Conservation (phyloP, 2,888 invertebrate species). For the Tenthredo distinguenda region DNA sequence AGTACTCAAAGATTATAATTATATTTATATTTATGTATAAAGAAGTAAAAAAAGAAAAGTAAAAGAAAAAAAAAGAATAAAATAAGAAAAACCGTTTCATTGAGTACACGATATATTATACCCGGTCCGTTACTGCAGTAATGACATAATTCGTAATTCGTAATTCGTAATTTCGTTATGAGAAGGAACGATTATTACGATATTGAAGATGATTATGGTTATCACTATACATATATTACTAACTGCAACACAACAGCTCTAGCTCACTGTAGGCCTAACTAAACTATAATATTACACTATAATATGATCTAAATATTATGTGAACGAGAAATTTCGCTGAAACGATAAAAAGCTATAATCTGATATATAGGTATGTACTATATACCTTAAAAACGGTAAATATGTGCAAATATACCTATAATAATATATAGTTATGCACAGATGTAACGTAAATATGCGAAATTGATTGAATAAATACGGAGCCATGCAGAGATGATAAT, state of each 20-base stretch:
- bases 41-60: neutral
- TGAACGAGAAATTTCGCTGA: neutral
- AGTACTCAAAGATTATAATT: conserved; percentile 13
- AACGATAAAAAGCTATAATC: neutral
- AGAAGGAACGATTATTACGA: conserved; percentile 4
- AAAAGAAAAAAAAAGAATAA: neutral
- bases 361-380: neutral
- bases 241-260: conserved; percentile 64
- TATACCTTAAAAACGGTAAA: too few species aligned
- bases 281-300: conserved; percentile 66
- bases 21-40: conserved; percentile 40
- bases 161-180: neutral
- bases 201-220: conserved; percentile 22
- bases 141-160: neutral
- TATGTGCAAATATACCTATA: too few species aligned
- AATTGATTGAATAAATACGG: neutral
- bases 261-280: conserved; percentile 77
- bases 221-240: too few species aligned
- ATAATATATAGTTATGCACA: too few species aligned
- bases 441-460: neutral
- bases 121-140: conserved; percentile 6
- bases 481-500: neutral
- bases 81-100: neutral
- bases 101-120: neutral
- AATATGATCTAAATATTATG: neutral